Conservation (phyloP, 2,888 invertebrate genomes). For the Bimastos eiseni region DNA sequence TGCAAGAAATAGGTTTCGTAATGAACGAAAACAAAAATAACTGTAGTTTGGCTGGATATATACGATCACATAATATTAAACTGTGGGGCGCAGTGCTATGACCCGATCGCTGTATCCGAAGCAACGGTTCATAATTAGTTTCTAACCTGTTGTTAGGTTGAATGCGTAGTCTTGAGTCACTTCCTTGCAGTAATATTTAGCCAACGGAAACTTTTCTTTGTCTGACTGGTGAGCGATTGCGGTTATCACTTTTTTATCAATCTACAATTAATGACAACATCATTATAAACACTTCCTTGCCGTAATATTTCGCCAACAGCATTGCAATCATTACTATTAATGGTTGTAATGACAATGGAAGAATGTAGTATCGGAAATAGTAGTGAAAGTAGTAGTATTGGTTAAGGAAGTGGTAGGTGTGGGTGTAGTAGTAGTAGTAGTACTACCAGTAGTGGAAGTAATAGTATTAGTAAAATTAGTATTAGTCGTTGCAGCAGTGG, state of each 20-base stretch:
- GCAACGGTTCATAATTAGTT: neutral
- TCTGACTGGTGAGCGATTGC: constrained; percentile 46
- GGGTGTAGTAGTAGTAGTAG: too few relatives aligned
- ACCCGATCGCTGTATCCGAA: too few relatives aligned
- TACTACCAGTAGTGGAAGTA: neutral
- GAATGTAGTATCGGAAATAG: too few relatives aligned
- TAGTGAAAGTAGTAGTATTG: neutral
- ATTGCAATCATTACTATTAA: neutral
- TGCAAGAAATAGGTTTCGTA: too few relatives aligned
- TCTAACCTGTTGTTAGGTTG: constrained; percentile 17
- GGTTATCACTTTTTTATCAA: constrained; percentile 49
- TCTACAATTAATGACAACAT: constrained; percentile 39
- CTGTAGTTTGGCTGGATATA: too few relatives aligned
- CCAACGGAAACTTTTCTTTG: constrained; percentile 37
- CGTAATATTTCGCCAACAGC: neutral
- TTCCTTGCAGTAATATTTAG: constrained; percentile 35
- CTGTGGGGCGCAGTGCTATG: too few relatives aligned
- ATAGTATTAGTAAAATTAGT: neutral
- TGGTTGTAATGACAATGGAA: neutral
- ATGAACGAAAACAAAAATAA: too few relatives aligned
- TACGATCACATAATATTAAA: too few relatives aligned
- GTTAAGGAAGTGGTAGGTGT: neutral
- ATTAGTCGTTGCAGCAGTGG: neutral
- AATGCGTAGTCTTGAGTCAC: constrained; percentile 26
- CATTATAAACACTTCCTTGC: neutral